These are phyloP conservation scores for Babyrousa celebensis DNA, from an alignment of 2,797 vertebrate genomes.

Conservation along the genomic window DNA sequence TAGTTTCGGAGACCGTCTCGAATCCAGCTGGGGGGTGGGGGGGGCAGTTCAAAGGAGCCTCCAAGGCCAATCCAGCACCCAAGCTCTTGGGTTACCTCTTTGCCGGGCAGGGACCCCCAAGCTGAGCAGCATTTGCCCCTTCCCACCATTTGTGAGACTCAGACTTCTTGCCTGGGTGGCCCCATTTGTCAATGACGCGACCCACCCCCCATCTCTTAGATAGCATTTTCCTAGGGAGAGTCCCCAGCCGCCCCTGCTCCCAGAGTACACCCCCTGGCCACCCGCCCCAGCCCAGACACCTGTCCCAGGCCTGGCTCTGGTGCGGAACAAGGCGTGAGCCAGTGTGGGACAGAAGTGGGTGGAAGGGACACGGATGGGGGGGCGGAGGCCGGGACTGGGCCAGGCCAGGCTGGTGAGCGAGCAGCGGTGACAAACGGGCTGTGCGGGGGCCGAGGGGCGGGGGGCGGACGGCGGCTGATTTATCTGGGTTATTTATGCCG, in stretches of 20 bases:
- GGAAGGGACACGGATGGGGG: conserved; percentile 69
- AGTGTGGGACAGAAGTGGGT: conserved; percentile 66
- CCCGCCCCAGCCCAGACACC: not conserved
- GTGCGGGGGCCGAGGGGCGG: conserved; percentile 86
- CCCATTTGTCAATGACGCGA: not conserved
- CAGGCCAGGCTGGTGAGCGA: conserved; percentile 79
- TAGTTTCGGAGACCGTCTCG: not conserved
- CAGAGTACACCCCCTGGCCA: not conserved
- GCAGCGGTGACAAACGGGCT: conserved; percentile 85
- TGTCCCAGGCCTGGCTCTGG: not conserved
- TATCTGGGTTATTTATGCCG: conserved; percentile 90
- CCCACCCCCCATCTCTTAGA: not conserved
- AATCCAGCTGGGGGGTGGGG: not conserved
- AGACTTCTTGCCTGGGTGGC: not conserved
- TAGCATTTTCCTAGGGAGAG: conserved; percentile 12
- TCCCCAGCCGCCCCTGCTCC: not conserved
- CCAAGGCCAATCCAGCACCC: not conserved
- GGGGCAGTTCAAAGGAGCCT: not conserved
- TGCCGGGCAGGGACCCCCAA: not conserved
- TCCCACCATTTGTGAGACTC: not conserved
- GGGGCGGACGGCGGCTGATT: conserved; percentile 87
- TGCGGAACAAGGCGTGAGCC: conserved; percentile 10
- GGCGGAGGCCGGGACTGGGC: not conserved
- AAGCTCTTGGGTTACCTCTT: not conserved
- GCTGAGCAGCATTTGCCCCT: not conserved